Evolutionary conservation across 2,797 vertebrate species (phyloP).

Genomic region (Fratercula arctica): DNA sequence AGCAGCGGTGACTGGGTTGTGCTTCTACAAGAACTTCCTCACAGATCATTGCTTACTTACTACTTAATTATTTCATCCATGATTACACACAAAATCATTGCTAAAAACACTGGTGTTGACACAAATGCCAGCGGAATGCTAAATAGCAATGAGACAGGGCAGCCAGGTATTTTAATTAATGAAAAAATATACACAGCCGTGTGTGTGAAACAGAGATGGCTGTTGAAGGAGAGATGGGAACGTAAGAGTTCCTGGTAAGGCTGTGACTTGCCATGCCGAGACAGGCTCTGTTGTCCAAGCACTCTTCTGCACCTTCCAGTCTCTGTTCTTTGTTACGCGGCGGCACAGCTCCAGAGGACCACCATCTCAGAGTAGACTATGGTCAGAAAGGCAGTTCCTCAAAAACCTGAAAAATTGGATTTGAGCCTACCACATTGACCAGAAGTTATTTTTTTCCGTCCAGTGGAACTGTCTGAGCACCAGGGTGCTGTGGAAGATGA

Average conservation of each 20-base stretch:
- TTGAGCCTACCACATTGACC: neutral
- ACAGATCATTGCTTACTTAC: neutral
- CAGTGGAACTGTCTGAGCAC: neutral
- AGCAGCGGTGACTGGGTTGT: neutral
- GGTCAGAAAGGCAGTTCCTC: neutral
- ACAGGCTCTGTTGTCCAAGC: neutral
- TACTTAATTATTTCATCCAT: neutral
- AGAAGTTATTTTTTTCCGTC: neutral
- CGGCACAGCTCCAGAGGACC: neutral
- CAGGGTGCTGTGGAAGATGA: neutral
- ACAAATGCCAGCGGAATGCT: neutral
- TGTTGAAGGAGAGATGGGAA: neutral
- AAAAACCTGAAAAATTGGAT: neutral
- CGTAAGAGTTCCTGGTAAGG: fast-evolving
- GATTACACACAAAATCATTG: neutral
- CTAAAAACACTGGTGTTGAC: neutral
- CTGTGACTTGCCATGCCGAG: neutral
- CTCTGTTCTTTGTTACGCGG: neutral
- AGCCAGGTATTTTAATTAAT: neutral
- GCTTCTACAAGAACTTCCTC: neutral
- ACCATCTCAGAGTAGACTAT: neutral
- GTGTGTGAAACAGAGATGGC: neutral
- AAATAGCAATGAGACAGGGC: neutral
- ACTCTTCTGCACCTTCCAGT: neutral
- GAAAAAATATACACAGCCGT: neutral